Conservation (phyloP, 2,797 vertebrate genomes). For the Eulemur mongoz region DNA sequence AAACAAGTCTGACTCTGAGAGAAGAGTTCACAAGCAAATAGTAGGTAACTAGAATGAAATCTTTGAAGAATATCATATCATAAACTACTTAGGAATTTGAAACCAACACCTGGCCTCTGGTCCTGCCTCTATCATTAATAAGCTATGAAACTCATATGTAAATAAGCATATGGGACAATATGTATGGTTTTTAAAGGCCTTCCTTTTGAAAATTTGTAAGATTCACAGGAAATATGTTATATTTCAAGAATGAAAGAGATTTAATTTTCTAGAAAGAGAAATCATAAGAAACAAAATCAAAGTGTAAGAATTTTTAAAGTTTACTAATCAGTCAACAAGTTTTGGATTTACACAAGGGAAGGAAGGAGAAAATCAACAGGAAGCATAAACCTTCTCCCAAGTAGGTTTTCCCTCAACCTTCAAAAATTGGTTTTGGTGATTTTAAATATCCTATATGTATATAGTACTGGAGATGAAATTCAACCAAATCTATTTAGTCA, state of each 20-base stretch:
- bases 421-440: background rate
- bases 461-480: background rate
- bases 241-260: background rate
- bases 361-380: background rate
- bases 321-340: background rate
- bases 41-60: background rate
- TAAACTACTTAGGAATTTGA: constrained; percentile 16
- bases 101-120: background rate
- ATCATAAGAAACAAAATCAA: background rate
- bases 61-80: background rate
- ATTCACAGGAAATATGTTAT: background rate
- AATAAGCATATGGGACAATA: background rate
- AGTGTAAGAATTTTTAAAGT: background rate
- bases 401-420: background rate
- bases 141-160: background rate
- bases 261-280: constrained; percentile 22
- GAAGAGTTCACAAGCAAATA: background rate
- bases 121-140: background rate
- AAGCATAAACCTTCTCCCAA: background rate
- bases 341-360: background rate
- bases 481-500: background rate
- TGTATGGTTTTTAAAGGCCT: background rate
- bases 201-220: background rate
- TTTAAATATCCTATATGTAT: background rate
- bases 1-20: background rate